A percentile compares a stretch with the other conserved stretches of the same genome.
Conservation (phyloP, 2,113 vertebrate species). For the Hassar affinis region DNA sequence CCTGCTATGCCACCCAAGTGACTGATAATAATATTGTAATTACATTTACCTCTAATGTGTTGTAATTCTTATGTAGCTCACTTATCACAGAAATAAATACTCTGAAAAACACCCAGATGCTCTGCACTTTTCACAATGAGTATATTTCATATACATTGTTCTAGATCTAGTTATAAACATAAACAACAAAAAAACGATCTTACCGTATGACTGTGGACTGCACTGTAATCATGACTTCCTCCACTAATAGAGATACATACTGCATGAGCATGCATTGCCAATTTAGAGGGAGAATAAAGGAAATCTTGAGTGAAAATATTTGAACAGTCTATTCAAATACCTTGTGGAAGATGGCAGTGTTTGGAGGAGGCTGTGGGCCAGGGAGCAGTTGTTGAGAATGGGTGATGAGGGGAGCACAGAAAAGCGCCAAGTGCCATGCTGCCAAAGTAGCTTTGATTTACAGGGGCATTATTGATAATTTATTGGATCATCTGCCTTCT, state of each 20-base stretch:
- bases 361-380: conserved; percentile 65
- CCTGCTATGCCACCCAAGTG: background rate
- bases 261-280: conserved; percentile 13
- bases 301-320: conserved; percentile 80
- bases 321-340: conserved; percentile 82
- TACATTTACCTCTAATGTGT: background rate
- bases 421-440: conserved; percentile 67
- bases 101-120: background rate
- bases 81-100: background rate
- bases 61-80: background rate
- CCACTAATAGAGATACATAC: conserved; percentile 16
- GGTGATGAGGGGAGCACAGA: conserved; percentile 71
- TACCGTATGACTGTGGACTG: background rate
- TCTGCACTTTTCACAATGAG: background rate
- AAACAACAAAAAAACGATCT: background rate
- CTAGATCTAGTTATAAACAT: background rate
- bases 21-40: background rate
- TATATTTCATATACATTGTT: background rate
- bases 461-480: conserved; percentile 80
- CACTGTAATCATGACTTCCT: background rate
- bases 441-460: conserved; percentile 80
- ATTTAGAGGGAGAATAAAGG: conserved; percentile 21
- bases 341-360: conserved; percentile 67
- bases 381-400: conserved; percentile 81
- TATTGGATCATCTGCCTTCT: conserved; percentile 81